Percentiles rank a stretch among this genome's conserved stretches.
phyloP scores from a whole-genome alignment of 2,797 vertebrate genomes.

The Melanotaenia maccullochi region DNA sequence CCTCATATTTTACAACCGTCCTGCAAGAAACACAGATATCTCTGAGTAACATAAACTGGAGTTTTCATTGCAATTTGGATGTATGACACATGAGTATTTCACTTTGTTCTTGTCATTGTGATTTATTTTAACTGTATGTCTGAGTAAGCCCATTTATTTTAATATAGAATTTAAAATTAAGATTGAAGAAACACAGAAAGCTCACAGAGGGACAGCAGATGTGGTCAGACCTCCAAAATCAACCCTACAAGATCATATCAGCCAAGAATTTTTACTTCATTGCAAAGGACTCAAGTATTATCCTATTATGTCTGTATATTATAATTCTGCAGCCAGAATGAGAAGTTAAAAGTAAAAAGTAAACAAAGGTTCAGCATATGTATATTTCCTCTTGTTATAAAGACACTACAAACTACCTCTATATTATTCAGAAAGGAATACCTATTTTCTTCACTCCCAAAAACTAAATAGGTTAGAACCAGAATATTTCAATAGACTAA shows the following conservation, averaged over 20 bases:
- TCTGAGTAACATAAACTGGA: constrained; percentile 60
- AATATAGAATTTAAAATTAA: not conserved
- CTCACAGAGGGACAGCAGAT: not conserved
- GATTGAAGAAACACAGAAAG: not conserved
- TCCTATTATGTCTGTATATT: not conserved
- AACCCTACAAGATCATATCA: not conserved
- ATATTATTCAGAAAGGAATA: too few species aligned
- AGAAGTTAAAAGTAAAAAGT: not conserved
- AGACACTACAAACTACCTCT: not conserved
- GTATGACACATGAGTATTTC: constrained; percentile 32
- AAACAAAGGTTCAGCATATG: not conserved
- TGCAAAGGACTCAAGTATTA: not conserved
- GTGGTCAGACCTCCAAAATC: not conserved
- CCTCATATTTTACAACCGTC: constrained; percentile 53
- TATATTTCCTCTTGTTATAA: not conserved
- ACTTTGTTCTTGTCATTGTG: constrained; percentile 27
- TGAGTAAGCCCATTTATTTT: not conserved
- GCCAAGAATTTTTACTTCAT: not conserved
- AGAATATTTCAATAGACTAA: too few species aligned
- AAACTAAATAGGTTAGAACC: too few species aligned
- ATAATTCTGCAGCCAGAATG: not conserved
- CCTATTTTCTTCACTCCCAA: too few species aligned
- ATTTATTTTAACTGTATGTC: not conserved
- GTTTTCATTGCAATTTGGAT: constrained; percentile 48
- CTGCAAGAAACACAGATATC: constrained; percentile 48